These are phyloP conservation scores for Lipotes vexillifer DNA, from an alignment of 2,113 vertebrate species.

Conservation along the genomic window DNA sequence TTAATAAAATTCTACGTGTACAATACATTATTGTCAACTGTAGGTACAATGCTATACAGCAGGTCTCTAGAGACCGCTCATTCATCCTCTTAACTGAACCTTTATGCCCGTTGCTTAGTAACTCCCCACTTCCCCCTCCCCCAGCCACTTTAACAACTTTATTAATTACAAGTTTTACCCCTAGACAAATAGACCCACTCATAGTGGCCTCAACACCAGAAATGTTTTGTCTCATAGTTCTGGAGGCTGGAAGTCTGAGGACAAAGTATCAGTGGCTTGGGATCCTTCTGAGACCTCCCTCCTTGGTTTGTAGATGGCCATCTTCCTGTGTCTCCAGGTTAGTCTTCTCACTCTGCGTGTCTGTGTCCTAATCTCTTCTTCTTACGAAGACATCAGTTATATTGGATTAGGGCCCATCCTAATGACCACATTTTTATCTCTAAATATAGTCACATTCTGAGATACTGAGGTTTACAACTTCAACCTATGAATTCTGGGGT, in stretches of 20 bases:
- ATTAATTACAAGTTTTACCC: not conserved
- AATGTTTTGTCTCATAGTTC: not conserved
- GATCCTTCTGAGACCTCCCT: not conserved
- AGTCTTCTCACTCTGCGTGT: not conserved
- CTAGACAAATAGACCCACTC: not conserved
- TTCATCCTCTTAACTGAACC: not conserved
- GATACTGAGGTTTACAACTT: not conserved
- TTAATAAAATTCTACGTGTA: not conserved
- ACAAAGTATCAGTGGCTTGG: too few species aligned
- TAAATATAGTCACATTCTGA: not conserved
- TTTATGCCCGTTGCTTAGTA: not conserved
- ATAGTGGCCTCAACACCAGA: not conserved
- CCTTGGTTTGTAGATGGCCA: not conserved
- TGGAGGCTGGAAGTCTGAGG: not conserved
- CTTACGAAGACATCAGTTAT: not conserved
- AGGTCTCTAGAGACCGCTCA: not conserved
- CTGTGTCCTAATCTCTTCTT: not conserved
- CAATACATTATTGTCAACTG: not conserved
- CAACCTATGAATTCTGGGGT: too few species aligned
- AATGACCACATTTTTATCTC: not conserved
- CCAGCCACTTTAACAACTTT: not conserved
- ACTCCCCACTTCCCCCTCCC: not conserved
- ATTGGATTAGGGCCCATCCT: not conserved
- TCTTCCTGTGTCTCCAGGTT: not conserved
- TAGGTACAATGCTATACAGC: not conserved